Evolutionary conservation across 2,888 invertebrate species (phyloP), one percentile per base, ranked within the genome.

Genomic region (Labia minor): DNA sequence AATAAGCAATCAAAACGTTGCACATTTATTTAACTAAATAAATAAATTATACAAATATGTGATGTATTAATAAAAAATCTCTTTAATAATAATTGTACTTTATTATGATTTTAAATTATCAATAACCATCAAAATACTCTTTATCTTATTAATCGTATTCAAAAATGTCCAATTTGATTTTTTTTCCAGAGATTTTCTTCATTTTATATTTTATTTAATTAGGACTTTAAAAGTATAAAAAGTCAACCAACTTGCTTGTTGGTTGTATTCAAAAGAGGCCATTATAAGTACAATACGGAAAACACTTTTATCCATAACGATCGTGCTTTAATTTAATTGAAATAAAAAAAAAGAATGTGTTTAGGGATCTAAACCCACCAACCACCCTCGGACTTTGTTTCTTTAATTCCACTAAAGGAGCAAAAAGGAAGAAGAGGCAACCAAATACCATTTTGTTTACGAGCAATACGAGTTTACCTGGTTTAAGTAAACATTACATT

Each of bases 281-380:
- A 49, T 49, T 49, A 14, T 49, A n/a, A 4, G 14, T 49, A 26
- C 26, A 3, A 10, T 49, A 33, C 11, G 6, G 11, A 33, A 33
- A n/a, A 49, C 49, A 11, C 49, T 49, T 49, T 49, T 49, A 16
- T 49, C 16, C 49, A n/a, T 8, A 49, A 49, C 16, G 49, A 49
- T 49, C 49, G 16, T 49, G 49, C 49, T 49, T 49, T 49, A 49
- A 49, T 49, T 49, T 49, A 49, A 49, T 49, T 11, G 49, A 49
- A 16, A 14, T 49, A 49, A 49, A 49, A 49, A 49, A 8, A 26
- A 26, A 26, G 8, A 26, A 26, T 6, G 26, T 10, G 49, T 4
- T 16, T 16, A n/a, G n/a, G n/a, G n/a, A n/a, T n/a, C n/a, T n/a
- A n/a, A n/a, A n/a, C n/a, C n/a, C n/a, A n/a, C n/a, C n/a, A n/a